These are phyloP conservation scores for Dynastes maya DNA, from an alignment of 2,888 invertebrate genomes.

Conservation along the genomic window DNA sequence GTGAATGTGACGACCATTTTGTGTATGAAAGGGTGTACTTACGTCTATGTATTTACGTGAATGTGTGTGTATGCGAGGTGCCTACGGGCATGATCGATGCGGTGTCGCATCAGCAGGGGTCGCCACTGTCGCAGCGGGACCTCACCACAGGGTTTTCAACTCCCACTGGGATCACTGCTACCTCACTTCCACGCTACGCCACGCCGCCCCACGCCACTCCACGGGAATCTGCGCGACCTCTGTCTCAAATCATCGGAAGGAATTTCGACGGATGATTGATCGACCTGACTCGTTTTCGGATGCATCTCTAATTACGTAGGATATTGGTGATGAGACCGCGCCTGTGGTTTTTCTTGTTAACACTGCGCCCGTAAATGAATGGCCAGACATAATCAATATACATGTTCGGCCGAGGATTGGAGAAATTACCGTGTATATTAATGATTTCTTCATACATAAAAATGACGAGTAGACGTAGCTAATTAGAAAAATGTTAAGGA, in stretches of 20 bases:
- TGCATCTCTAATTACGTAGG: slow-evolving; percentile 42
- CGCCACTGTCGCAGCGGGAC: slow-evolving; percentile 68
- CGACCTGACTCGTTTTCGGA: slow-evolving; percentile 28
- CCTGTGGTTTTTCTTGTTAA: slow-evolving; percentile 46
- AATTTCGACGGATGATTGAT: slow-evolving; percentile 47
- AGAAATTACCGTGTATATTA: slow-evolving; percentile 25
- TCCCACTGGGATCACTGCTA: slow-evolving; percentile 58
- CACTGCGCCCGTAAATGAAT: slow-evolving; percentile 1
- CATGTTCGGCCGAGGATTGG: slow-evolving; percentile 35
- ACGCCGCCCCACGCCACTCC: slow-evolving; percentile 40
- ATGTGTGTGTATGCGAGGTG: slow-evolving; percentile 49
- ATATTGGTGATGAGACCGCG: slow-evolving; percentile 26
- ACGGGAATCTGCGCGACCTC: slow-evolving; percentile 57
- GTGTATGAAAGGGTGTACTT: slow-evolving; percentile 56
- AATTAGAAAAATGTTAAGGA: slow-evolving; percentile 20
- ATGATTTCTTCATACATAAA: slow-evolving; percentile 30
- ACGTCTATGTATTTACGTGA: slow-evolving; percentile 23
- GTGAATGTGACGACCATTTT: slow-evolving; percentile 59
- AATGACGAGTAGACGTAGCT: neutral
- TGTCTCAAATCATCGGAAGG: slow-evolving; percentile 52
- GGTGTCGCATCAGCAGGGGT: slow-evolving; percentile 67
- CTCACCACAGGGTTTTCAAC: slow-evolving; percentile 62
- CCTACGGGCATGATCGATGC: slow-evolving; percentile 66
- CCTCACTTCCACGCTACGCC: slow-evolving; percentile 52
- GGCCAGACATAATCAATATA: slow-evolving; percentile 40